Conservation (phyloP, 2,113 vertebrate species). For the Oryzias javanicus region DNA sequence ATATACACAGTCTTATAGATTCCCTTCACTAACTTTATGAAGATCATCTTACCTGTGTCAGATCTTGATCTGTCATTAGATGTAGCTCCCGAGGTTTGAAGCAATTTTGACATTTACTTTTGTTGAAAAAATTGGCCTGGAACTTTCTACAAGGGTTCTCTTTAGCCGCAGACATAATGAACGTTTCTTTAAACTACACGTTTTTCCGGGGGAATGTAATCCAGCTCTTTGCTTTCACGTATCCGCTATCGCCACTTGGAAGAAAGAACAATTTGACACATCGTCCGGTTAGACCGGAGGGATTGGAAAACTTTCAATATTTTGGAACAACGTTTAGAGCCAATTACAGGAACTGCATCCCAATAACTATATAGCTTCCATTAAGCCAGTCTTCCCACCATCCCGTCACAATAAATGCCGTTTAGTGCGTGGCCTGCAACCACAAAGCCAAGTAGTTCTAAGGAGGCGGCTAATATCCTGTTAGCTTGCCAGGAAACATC, state of each 20-base stretch:
- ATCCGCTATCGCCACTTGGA: constrained; percentile 52
- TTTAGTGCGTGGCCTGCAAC: constrained; percentile 72
- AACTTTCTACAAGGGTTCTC: constrained; percentile 83
- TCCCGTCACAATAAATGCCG: constrained; percentile 35
- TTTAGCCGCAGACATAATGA: constrained; percentile 76
- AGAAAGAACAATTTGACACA: constrained; percentile 41
- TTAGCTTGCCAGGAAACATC: constrained; percentile 58
- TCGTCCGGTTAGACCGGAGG: constrained; percentile 25
- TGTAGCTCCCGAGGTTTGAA: constrained; percentile 83
- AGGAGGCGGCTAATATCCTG: constrained; percentile 69
- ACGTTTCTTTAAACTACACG: not conserved
- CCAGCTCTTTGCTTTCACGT: constrained; percentile 31
- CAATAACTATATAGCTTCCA: constrained; percentile 61
- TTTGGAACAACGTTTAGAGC: not conserved
- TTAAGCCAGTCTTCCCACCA: constrained; percentile 53
- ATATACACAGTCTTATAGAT: too few relatives aligned
- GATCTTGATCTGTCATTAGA: constrained; percentile 81
- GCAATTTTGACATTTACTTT: constrained; percentile 86
- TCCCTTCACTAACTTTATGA: too few relatives aligned
- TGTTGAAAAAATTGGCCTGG: constrained; percentile 85
- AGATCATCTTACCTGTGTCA: constrained; percentile 82
- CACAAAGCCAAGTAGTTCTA: constrained; percentile 62
- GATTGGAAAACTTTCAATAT: not conserved
- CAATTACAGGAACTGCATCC: constrained; percentile 37
- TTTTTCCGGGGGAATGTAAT: constrained; percentile 15